phyloP scores from a whole-genome alignment of 2,888 invertebrate species.

The Masnerella sp. region DNA sequence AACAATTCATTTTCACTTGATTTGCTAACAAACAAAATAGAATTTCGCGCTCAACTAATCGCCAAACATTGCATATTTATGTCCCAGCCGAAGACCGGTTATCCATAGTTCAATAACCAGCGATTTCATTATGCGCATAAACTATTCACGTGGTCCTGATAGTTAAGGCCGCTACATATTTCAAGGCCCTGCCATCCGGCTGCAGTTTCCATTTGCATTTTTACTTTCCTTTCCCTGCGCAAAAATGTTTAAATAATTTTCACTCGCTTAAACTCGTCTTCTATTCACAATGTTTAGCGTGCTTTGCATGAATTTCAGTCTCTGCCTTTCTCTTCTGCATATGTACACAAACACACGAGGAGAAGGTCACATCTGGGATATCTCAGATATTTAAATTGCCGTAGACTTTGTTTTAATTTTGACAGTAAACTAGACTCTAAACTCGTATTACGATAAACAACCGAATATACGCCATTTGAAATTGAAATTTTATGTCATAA shows the following conservation, averaged over 20 bases:
- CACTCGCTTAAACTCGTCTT: slow-evolving; percentile 9
- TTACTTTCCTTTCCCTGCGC: neutral
- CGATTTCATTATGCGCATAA: too few species aligned
- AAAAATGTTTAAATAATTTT: slow-evolving; percentile 20
- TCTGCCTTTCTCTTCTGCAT: slow-evolving; percentile 35
- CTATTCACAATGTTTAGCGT: slow-evolving; percentile 20
- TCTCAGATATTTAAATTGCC: slow-evolving; percentile 13
- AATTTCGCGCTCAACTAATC: too few species aligned
- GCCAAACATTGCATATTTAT: too few species aligned
- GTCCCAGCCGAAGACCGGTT: too few species aligned
- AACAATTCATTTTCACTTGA: too few species aligned
- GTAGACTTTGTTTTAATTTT: neutral
- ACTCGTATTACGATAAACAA: too few species aligned
- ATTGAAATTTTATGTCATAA: too few species aligned
- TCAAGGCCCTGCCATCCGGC: neutral
- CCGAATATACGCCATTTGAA: too few species aligned
- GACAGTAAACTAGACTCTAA: neutral
- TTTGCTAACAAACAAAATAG: too few species aligned
- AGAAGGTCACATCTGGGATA: slow-evolving; percentile 28
- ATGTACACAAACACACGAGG: slow-evolving; percentile 13
- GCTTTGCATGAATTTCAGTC: slow-evolving; percentile 15
- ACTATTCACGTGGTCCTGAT: neutral
- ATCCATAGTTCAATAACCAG: too few species aligned
- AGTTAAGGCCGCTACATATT: neutral
- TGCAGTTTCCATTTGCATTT: neutral